Evolutionary conservation across 2,797 vertebrate genomes (phyloP), one percentile per base, ranked within the genome.

Genomic region (Myripristis murdjan): DNA sequence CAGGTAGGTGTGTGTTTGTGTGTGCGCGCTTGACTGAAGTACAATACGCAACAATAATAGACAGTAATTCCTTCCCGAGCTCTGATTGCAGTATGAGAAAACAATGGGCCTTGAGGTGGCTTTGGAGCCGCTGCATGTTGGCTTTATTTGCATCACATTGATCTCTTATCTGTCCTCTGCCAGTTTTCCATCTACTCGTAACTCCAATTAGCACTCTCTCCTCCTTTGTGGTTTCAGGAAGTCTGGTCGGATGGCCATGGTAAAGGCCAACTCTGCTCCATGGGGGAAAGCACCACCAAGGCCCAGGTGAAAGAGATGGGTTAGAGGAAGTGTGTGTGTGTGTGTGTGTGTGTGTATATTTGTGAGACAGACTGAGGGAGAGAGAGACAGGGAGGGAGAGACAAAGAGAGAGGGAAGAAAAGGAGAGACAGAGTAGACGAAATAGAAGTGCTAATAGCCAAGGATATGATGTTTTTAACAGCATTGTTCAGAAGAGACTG

Each of bases 171-270:
- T 75, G 35, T 1, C 68, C 46, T 39, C 53, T 52, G 69, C 79
- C 77, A 78, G 82, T 90, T 61, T 70, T 81, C 73, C 65, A 73
- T 75, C 65, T 75, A 73, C 60, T 76, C 64, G n/a, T 64, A 77
- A 72, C 81, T 81, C 65, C 85, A 88, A 87, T 91, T 88, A 89
- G 82, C 75, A 78, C 84, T 80, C 14, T 75, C 68, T 56, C 65
- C 77, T 73, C 85, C 46, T 79, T 75, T 80, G 70, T 77, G 68
- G 59, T 82, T 77, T 79, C 75, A 90, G 85, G 82, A 88, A 85
- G 75, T 85, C 73, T 66, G 76, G 57, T 78, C 70, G 54, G 56
- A 75, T 73, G 78, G 82, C 67, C 70, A 70, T 12, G 66, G 56
- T 63, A 70, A 80, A 84, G 79, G 73, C 67, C 72, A 87, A 71